A percentile compares a stretch with the other conserved stretches of the same genome.
Evolutionary conservation across 2,797 vertebrate genomes (phyloP).

Genomic region (Serranus cabrilla): DNA sequence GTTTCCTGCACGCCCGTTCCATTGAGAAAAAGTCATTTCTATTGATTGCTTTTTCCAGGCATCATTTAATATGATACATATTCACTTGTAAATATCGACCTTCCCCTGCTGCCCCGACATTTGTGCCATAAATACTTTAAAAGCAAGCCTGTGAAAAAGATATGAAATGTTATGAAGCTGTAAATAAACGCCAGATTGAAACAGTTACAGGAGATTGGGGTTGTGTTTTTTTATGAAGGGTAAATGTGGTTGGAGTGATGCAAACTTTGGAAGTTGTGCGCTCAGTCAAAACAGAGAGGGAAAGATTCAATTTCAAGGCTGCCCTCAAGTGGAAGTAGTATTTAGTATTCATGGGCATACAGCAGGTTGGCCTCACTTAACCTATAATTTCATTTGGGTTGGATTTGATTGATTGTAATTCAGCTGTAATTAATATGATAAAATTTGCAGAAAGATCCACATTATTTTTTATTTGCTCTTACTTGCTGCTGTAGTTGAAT

Average conservation of each 20-base stretch:
- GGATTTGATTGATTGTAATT: slow-evolving; percentile 11
- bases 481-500: background rate
- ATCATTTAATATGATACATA: slow-evolving; percentile 80
- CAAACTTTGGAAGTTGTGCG: background rate
- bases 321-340: slow-evolving; percentile 22
- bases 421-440: slow-evolving; percentile 18
- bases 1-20: slow-evolving; percentile 58
- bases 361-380: background rate
- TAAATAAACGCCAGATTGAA: slow-evolving; percentile 57
- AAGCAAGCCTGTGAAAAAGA: slow-evolving; percentile 47
- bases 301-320: slow-evolving; percentile 30
- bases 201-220: background rate
- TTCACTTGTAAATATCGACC: slow-evolving; percentile 78
- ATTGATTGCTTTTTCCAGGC: slow-evolving; percentile 79
- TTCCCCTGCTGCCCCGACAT: slow-evolving; percentile 54
- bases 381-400: background rate
- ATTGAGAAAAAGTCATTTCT: slow-evolving; percentile 74
- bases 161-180: slow-evolving; percentile 54
- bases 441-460: background rate
- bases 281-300: background rate
- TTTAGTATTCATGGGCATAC: slow-evolving; percentile 26
- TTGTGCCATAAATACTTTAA: slow-evolving; percentile 71
- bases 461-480: background rate
- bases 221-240: background rate
- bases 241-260: slow-evolving; percentile 21